These are phyloP conservation scores for Peromyscus melanophrys DNA, from an alignment of 2,797 vertebrate species.

Conservation along the genomic window DNA sequence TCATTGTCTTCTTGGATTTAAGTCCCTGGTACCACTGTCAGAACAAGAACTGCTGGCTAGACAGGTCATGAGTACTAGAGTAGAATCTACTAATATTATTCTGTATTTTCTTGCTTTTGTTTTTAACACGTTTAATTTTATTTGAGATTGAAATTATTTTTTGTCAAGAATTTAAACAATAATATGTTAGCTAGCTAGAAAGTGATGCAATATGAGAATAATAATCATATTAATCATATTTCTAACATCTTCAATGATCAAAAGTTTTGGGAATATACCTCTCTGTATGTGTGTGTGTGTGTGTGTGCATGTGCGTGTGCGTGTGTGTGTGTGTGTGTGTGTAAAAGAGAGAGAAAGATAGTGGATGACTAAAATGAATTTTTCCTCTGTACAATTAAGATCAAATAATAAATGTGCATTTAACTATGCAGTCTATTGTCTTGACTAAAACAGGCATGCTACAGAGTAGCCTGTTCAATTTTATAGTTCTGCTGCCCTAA, in stretches of 20 bases:
- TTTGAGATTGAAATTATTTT: constrained; percentile 26
- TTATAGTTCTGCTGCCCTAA: neutral
- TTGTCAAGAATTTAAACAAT: neutral
- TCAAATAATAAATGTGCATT: neutral
- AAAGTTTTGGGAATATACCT: neutral
- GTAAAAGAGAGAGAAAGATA: neutral
- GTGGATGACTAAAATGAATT: neutral
- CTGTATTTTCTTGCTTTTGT: neutral
- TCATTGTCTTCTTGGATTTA: neutral
- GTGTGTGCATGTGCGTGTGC: too few relatives aligned
- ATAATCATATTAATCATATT: neutral
- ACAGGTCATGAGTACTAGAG: neutral
- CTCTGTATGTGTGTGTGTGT: too few relatives aligned
- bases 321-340: neutral
- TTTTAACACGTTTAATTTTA: neutral
- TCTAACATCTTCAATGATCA: neutral
- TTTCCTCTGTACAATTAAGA: neutral
- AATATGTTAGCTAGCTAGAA: neutral
- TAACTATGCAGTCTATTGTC: neutral
- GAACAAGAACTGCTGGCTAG: neutral
- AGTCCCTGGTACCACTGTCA: neutral
- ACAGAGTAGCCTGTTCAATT: neutral
- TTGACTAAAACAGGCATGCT: neutral
- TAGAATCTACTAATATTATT: neutral
- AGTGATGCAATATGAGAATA: neutral